Base-by-base conservation (phyloP, 2,888 invertebrate species). In the Diadromus collaris region DNA sequence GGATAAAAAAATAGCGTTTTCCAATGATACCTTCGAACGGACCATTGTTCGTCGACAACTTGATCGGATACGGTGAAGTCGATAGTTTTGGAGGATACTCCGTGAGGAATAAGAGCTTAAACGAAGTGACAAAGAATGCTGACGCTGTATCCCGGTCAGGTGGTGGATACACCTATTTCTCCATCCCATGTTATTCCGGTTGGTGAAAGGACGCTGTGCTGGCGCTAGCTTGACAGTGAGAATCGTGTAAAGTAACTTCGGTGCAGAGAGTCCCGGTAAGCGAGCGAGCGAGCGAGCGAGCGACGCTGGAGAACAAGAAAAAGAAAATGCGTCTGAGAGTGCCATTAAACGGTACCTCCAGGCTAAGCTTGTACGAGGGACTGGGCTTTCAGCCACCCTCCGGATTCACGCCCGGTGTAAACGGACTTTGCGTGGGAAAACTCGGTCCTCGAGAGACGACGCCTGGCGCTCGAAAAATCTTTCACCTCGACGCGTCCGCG, bases 261-360 rank as follows among this genome's bases (percentile, higher is more conserved):
- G 61, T 34, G 41, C 56, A 54, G 32, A 44, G 27, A 34, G 34
- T 9, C 7, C 46, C 58, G 27, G 27, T 32, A 51, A 70, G 67
- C 64, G 44, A 21, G 65, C 41, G 54, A 54, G 29, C 44, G 60
- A 70, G 67, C 64, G 44, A 21, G 65, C 41, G 54, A 54, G 29
- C 24, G 16, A 24, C 29, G 29, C 58, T 60, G 19, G 44, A 63
- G 60, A 44, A 65, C 29, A 38, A 38, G 46, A 77, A 44, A 34
- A 63, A 73, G 64, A 48, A 65, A 61, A 27, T 41, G 7, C 27
- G 61, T 71, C 41, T 27, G 63, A 13, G 65, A 65, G 70, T 32
- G 61, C 71, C 58, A 70, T 78, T 79, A 70, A 79, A 67, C 46
- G 71, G 41, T 46, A 58, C 63, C 71, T 75, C 54, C 51, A 70